Percentiles rank a stretch among this genome's conserved stretches.
These are phyloP conservation scores for Oenanthe oenanthe DNA, from an alignment of 2,113 vertebrate genomes.

Conservation along the genomic window DNA sequence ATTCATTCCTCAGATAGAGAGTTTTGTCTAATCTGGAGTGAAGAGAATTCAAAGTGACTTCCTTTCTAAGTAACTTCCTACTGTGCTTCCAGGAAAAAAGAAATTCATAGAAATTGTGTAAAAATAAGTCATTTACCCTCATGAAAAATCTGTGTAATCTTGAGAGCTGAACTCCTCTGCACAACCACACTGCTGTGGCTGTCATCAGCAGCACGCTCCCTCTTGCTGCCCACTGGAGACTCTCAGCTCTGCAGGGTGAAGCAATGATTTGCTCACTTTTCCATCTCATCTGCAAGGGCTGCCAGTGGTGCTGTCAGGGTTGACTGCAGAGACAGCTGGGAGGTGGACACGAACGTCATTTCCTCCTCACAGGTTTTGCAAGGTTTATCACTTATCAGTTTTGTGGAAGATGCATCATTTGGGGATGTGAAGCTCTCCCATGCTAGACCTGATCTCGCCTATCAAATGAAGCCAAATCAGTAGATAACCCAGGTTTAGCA, in stretches of 20 bases:
- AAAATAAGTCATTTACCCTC: not conserved
- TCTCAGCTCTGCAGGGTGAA: not conserved
- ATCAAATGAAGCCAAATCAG: constrained; percentile 40
- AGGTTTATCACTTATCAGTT: constrained; percentile 28
- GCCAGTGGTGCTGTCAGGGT: not conserved
- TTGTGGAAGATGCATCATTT: not conserved
- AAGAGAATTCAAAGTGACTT: constrained; percentile 15
- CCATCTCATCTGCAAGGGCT: not conserved
- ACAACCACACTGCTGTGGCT: not conserved
- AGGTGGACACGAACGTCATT: not conserved
- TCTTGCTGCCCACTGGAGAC: not conserved
- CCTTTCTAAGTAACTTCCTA: not conserved
- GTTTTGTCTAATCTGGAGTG: not conserved
- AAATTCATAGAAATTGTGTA: not conserved
- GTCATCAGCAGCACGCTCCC: not conserved
- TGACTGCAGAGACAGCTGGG: not conserved
- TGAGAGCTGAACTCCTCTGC: not conserved
- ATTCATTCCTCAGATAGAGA: constrained; percentile 29
- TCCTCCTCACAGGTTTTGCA: not conserved
- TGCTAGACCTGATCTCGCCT: constrained; percentile 31
- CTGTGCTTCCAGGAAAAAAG: constrained; percentile 22
- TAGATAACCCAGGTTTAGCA: constrained; percentile 48
- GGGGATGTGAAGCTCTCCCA: not conserved
- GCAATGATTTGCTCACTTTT: not conserved
- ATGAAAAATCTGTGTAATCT: not conserved